A percentile compares a stretch with the other conserved stretches of the same genome.
These are phyloP conservation scores for Cyanoramphus novaezelandiae DNA, from an alignment of 2,113 vertebrate species.

Conservation along the genomic window DNA sequence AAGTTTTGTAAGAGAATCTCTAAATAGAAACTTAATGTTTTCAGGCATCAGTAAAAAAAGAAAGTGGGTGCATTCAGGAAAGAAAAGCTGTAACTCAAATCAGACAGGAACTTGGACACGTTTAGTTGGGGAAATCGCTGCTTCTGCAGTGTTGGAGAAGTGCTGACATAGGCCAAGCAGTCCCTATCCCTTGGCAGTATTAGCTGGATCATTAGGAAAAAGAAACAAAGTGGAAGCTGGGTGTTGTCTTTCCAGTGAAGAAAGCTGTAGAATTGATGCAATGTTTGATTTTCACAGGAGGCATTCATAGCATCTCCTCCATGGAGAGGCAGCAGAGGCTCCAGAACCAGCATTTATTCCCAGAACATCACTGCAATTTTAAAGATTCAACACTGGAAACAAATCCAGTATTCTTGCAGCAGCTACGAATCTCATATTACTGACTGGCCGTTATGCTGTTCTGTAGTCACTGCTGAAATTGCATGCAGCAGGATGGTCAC, in stretches of 20 bases:
- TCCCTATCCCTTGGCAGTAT: conserved; percentile 37
- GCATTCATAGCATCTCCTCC: neutral
- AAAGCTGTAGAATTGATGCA: conserved; percentile 58
- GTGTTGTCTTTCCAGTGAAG: conserved; percentile 54
- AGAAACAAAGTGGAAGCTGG: conserved; percentile 53
- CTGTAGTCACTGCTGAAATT: neutral
- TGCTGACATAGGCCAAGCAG: conserved; percentile 52
- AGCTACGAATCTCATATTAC: neutral
- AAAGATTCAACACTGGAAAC: neutral
- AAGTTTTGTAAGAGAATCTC: neutral
- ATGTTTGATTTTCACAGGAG: conserved; percentile 32
- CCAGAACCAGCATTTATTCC: neutral
- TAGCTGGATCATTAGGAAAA: conserved; percentile 42
- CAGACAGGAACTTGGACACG: conserved; percentile 7
- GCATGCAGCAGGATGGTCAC: neutral
- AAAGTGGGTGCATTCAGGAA: conserved; percentile 20
- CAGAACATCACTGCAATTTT: neutral
- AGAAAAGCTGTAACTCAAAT: conserved; percentile 52
- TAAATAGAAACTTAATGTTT: neutral
- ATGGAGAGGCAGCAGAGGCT: neutral
- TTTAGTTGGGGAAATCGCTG: conserved; percentile 22
- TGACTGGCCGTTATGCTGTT: neutral
- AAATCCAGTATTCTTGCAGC: neutral
- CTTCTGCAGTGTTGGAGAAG: conserved; percentile 12
- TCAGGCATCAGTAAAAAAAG: neutral